Evolutionary conservation across 2,797 vertebrate genomes (phyloP).

Genomic region (Micromesistius poutassou): DNA sequence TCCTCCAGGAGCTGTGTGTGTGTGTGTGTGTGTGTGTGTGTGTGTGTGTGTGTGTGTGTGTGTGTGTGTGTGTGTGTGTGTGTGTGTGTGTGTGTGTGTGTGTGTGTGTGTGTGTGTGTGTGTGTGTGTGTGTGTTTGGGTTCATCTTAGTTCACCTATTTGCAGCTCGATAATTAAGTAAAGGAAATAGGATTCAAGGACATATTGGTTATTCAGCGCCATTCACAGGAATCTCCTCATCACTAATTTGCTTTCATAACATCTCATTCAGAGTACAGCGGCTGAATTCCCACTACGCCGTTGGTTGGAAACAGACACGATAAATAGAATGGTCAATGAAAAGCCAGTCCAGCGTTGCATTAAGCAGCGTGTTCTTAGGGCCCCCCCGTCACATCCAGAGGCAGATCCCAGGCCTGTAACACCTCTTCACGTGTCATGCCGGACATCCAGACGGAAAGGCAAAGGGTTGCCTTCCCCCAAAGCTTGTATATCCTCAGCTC

Average conservation of each 20-base stretch:
- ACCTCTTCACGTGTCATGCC: too few species aligned
- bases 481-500: too few species aligned
- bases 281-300: not conserved
- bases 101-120: slow-evolving; percentile 21
- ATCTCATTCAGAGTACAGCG: not conserved
- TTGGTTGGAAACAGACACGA: not conserved
- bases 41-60: slow-evolving; percentile 6
- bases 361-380: too few species aligned
- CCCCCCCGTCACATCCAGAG: too few species aligned
- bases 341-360: too few species aligned
- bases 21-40: slow-evolving; percentile 21
- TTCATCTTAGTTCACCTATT: not conserved
- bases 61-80: slow-evolving; percentile 21
- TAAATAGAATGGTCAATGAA: not conserved
- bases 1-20: slow-evolving; percentile 38
- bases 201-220: slow-evolving; percentile 6
- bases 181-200: slow-evolving; percentile 33
- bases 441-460: too few species aligned
- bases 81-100: slow-evolving; percentile 21
- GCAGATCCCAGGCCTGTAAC: too few species aligned
- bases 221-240: not conserved
- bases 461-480: too few species aligned
- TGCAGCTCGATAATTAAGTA: not conserved
- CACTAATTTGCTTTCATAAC: not conserved
- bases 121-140: slow-evolving; percentile 11